Evolutionary conservation across 1,140 invertebrate species (phyloP), one percentile per base, ranked within the genome.

Genomic region (Ganaspis sp.): DNA sequence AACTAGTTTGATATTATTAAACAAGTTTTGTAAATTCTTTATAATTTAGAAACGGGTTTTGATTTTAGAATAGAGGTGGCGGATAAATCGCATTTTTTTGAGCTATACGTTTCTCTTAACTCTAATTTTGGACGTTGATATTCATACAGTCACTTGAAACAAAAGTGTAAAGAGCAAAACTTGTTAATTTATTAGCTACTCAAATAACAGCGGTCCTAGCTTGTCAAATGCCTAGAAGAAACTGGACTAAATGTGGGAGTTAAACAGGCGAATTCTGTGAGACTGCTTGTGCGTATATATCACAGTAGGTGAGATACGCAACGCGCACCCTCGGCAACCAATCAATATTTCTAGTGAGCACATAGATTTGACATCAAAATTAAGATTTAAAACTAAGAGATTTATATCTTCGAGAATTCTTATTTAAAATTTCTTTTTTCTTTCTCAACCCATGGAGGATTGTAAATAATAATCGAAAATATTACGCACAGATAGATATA

Each of bases 171-270:
- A 69, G 37, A 49, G 70, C 78, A 70, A 72, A 58, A 77, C 70
- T 19, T 64, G 64, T 9, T 58, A 76, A 79, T 74, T 74, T 83
- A 80, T 80, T 74, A 76, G 73, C 11, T 72, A 53, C n/a, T 58
- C 9, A 78, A 73, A 53, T 34, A 26, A 45, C 72, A 79, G 71
- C 85, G 87, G 84, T 87, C 86, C 87, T 86, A 86, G 87, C 85
- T 84, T 87, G 85, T 82, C 85, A 86, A 88, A 87, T 88, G 88
- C 89, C 88, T 87, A 84, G 83, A 87, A 88, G 89, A 91, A 87
- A 91, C 90, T 91, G 85, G 85, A 89, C 85, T 82, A 80, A 79
- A 71, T 78, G 80, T 77, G 54, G 83, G 83, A 83, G 80, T 80
- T 77, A 74, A 79, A 78, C 45, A 45, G 80, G 79, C 76, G 82